Base-by-base conservation (phyloP, 2,797 vertebrate species). In the Lepilemur ruficaudatus region DNA sequence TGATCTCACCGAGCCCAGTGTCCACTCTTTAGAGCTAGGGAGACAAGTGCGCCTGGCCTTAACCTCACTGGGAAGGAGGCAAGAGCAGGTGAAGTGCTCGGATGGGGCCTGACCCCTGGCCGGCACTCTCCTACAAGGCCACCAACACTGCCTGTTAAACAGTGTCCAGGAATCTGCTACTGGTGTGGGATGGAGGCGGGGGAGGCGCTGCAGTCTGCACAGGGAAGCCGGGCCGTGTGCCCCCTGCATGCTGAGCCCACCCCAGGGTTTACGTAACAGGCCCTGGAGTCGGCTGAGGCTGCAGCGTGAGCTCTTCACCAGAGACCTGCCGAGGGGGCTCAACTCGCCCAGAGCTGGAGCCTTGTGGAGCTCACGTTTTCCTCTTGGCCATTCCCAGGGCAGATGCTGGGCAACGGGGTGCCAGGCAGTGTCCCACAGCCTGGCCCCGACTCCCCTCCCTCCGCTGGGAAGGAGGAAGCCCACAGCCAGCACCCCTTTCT, bases 401-500 rank as follows among this genome's bases (percentile, higher is more conserved):
- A 57, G 50, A 25, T 4, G 1, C 15, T 5, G 69, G 82, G 48
- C 10, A 25, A 23, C 65, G 0, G 30, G 65, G 13, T 0, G 4
- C n/a, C 1, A 7, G 80, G 35, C 4, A 2, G 63, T 8, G 1
- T 35, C 48, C 32, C 11, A 0, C 0, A 2, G 43, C 43, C 32
- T 1, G 5, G 69, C 25, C 30, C 0, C 0, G 0, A 14, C 50
- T 38, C 57, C 65, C 4, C 32, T 18, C 9, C 55, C n/a, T 25
- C 5, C 0, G 0, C 28, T 0, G 18, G 4, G 1, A 10, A 41
- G 59, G 13, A 48, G 67, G 48, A 14, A 38, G 5, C 28, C 65
- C 30, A 7, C 50, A 67, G 50, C 69, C 35, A 0, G 50, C 43
- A 3, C 6, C 35, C 55, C 76, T 87, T 94, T 87, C 94, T 81